Percentiles rank a stretch among this genome's conserved stretches.
These are phyloP conservation scores for Crioceris asparagi DNA, from an alignment of 2,888 invertebrate genomes.

Conservation along the genomic window DNA sequence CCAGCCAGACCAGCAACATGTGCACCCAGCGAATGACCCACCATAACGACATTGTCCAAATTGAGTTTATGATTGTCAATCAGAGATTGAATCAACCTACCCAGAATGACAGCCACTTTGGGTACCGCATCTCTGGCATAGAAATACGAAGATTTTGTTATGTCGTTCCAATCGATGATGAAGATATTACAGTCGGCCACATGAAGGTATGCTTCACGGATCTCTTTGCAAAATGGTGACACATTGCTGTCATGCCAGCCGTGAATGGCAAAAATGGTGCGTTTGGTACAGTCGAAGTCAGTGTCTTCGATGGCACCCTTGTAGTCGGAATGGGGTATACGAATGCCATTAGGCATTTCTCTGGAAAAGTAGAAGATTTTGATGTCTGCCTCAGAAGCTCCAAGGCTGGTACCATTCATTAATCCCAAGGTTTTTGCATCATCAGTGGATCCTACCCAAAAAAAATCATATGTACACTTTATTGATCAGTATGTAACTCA, in stretches of 20 bases:
- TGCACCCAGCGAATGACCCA: constrained; percentile 28
- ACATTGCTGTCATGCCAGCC: constrained; percentile 26
- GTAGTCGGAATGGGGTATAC: too few relatives aligned
- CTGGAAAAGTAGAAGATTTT: too few relatives aligned
- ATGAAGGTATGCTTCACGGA: constrained; percentile 22
- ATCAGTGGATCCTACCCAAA: too few relatives aligned
- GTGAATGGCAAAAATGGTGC: constrained; percentile 27
- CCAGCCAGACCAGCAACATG: constrained; percentile 26
- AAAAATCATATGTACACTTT: too few relatives aligned
- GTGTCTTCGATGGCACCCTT: too few relatives aligned
- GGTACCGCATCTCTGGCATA: constrained; percentile 19
- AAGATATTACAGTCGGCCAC: constrained; percentile 27
- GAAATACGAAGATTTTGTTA: constrained; percentile 15
- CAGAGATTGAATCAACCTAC: constrained; percentile 3
- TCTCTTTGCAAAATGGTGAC: constrained; percentile 20
- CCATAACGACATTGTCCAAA: constrained; percentile 9
- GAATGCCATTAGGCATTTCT: too few relatives aligned
- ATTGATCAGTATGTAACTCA: too few relatives aligned
- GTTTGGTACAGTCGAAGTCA: constrained; percentile 1
- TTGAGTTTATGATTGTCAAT: not conserved
- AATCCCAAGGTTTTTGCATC: too few relatives aligned
- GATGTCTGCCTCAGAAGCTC: too few relatives aligned
- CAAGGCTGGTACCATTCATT: too few relatives aligned
- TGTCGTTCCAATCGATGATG: constrained; percentile 29
- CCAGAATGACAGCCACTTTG: constrained; percentile 22